These are phyloP conservation scores for Dasyurus viverrinus DNA, from an alignment of 2,113 vertebrate species.

Conservation along the genomic window DNA sequence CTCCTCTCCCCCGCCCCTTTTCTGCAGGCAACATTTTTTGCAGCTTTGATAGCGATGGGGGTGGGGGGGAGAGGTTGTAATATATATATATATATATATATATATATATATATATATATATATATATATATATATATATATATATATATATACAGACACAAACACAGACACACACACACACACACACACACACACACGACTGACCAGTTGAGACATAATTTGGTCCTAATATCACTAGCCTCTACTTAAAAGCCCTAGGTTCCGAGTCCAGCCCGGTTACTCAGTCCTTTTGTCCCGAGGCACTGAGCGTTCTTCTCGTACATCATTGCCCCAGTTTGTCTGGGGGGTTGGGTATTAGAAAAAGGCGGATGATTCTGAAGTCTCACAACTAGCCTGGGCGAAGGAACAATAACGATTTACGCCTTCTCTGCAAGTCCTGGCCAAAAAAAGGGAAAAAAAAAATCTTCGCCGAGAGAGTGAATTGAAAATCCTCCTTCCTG, in stretches of 20 bases:
- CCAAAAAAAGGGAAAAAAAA: background rate
- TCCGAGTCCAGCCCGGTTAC: background rate
- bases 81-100: background rate
- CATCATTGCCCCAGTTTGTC: background rate
- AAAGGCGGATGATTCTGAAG: background rate
- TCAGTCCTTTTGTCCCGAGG: constrained; percentile 12
- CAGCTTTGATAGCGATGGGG: background rate
- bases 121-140: no score
- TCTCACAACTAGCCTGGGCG: background rate
- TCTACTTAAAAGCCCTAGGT: background rate
- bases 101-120: no score
- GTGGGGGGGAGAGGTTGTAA: background rate
- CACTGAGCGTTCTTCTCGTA: background rate
- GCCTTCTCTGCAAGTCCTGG: background rate
- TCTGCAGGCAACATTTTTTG: background rate
- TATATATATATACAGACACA: no score
- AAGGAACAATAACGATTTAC: background rate
- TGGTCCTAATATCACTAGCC: background rate
- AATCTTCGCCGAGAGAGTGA: background rate
- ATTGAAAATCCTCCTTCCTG: background rate
- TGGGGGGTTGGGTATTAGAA: background rate
- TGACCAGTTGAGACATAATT: background rate
- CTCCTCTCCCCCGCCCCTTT: background rate
- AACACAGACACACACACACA: background rate
- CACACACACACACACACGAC: no score